Base-by-base conservation (phyloP, 2,888 invertebrate genomes). In the Eledona agricola region DNA sequence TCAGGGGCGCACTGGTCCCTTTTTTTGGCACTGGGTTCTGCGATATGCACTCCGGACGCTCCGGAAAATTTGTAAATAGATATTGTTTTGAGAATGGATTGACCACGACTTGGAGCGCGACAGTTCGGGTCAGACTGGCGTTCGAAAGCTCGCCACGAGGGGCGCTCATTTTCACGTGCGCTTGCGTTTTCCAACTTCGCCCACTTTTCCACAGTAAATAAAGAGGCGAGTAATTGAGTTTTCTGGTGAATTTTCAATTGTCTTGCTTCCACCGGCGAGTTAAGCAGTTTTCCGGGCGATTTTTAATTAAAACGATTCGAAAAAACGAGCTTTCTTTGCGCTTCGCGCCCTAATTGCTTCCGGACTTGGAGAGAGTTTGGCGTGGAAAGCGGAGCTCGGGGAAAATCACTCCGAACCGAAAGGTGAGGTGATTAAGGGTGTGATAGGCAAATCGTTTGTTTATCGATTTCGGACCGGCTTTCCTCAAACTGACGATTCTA, bases 41-140 rank as follows among this genome's bases (percentile, higher is more conserved):
- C 16, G 54, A 54, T 53, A 53, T 54, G 54, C 52, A 25, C 34
- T 22, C 28, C 7, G 42, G 28, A 23, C 17, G 29, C 20, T 7
- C 23, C 22, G 13, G 35, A 34, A 46, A 32, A 28, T 37, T 38
- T 37, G 25, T 53, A 57, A 57, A 57, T 57, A 53, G 53, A 54
- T 42, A 38, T 28, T 38, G 19, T 51, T 45, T 47, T 52, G 46
- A 38, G 12, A 26, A 50, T 45, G 13, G 12, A 35, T 46, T 34
- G 37, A 50, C 49, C 54, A 54, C 38, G 42, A 51, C 55, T 45
- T 16, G 15, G 45, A 55, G 28, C 67, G 66, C 72, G 70, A 68
- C 65, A 65, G 71, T 72, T 73, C 72, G 70, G 74, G 73, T 74
- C 74, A 74, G 71, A 73, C 72, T 74, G 66, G 58, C 64, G 64